These are phyloP conservation scores for Prunella fulvescens DNA, from an alignment of 2,113 vertebrate species.

Conservation along the genomic window DNA sequence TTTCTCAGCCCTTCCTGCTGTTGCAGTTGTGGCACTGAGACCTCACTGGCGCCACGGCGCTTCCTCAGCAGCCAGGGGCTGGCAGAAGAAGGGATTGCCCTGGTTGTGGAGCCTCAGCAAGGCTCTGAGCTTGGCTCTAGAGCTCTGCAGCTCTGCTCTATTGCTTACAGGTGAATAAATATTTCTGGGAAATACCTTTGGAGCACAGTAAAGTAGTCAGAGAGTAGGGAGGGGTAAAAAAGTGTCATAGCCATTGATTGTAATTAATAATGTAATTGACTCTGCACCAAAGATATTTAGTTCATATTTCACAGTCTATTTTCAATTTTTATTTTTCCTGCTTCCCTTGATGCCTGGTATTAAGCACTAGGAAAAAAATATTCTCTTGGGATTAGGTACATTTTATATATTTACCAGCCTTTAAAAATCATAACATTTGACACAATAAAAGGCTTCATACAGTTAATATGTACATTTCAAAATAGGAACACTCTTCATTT, in stretches of 20 bases:
- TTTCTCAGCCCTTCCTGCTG: background rate
- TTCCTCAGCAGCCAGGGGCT: background rate
- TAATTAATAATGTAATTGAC: background rate
- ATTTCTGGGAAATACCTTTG: background rate
- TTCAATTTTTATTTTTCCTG: background rate
- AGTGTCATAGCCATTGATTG: background rate
- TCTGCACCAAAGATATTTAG: background rate
- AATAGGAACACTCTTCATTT: background rate
- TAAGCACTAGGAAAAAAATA: background rate
- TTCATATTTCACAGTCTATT: background rate
- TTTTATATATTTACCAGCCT: background rate
- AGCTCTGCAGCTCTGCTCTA: background rate
- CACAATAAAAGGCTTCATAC: background rate
- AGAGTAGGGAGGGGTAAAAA: background rate
- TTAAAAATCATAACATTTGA: background rate
- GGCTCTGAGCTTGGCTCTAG: background rate
- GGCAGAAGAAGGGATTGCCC: background rate
- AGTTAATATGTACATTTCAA: background rate
- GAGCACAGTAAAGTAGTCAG: background rate
- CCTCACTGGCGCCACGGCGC: accelerated
- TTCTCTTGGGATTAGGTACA: background rate
- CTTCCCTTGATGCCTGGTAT: background rate
- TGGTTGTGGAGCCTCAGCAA: background rate
- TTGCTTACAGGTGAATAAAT: background rate
- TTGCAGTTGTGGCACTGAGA: background rate